phyloP scores from a whole-genome alignment of 64 coral and sea anemone species.

The Montipora efflorescens region DNA sequence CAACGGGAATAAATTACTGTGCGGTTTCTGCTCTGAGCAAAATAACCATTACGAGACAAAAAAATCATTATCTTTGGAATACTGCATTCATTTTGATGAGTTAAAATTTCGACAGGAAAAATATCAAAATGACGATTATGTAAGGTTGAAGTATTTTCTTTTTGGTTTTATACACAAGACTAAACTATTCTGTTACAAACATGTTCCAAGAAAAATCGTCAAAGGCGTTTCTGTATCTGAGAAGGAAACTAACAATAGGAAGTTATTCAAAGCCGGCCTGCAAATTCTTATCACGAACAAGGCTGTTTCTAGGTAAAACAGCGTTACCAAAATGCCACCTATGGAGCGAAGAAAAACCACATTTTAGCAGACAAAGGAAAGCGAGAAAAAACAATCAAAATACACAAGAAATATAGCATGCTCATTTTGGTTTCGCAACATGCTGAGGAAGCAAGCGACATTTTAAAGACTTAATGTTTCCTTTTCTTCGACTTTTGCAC shows the following conservation, averaged over 20 bases:
- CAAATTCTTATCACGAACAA: conserved; percentile 33
- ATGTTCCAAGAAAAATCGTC: not conserved
- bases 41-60: conserved; percentile 7
- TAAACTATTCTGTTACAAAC: not conserved
- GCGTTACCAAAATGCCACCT: not conserved
- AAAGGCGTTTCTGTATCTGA: not conserved
- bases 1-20: conserved; percentile 44
- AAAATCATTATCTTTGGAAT: conserved; percentile 13
- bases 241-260: not conserved
- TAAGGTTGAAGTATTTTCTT: not conserved
- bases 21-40: conserved; percentile 39
- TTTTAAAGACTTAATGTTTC: conserved; percentile 43
- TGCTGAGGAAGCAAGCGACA: not conserved
- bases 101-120: not conserved
- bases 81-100: conserved; percentile 7
- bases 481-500: not conserved
- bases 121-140: not conserved
- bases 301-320: conserved; percentile 5
- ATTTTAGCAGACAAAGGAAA: conserved; percentile 31
- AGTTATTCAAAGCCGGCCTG: not conserved
- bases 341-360: conserved; percentile 13
- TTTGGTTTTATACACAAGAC: not conserved
- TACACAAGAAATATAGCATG: conserved; percentile 45
- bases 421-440: conserved; percentile 29
- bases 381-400: conserved; percentile 35